phyloP scores from a whole-genome alignment of 2,888 invertebrate species.

The Proisotoma minuta region DNA sequence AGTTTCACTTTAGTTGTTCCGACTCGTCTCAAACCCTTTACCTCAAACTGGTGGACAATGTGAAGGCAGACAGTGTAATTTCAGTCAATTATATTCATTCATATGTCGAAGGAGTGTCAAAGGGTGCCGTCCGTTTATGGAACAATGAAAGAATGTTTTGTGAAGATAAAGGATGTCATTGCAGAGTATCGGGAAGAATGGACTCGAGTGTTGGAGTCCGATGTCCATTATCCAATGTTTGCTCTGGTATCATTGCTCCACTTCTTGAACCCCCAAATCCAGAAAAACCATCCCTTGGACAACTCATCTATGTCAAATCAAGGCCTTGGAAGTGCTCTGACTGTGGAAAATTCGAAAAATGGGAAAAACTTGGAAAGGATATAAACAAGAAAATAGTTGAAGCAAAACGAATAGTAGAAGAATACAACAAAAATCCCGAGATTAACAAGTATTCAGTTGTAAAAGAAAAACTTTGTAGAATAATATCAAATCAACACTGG shows the following conservation, averaged over 20 bases:
- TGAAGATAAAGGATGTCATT: slow-evolving; percentile 12
- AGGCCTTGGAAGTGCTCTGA: slow-evolving; percentile 23
- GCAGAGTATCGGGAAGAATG: neutral
- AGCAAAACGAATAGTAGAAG: too few relatives aligned
- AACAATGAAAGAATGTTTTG: slow-evolving; percentile 15
- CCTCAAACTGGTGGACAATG: slow-evolving; percentile 21
- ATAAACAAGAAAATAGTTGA: too few relatives aligned
- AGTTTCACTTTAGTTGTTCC: neutral
- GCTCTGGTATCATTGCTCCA: slow-evolving; percentile 19
- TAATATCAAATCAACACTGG: too few relatives aligned
- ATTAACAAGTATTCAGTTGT: too few relatives aligned
- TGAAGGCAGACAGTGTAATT: slow-evolving; percentile 11
- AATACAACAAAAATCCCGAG: too few relatives aligned
- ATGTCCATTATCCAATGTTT: slow-evolving; percentile 12
- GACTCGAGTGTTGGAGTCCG: slow-evolving; percentile 20
- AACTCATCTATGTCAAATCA: slow-evolving; percentile 19
- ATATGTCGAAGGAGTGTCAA: slow-evolving; percentile 19
- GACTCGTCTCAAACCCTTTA: slow-evolving; percentile 17
- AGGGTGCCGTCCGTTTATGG: slow-evolving; percentile 18
- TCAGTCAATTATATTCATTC: slow-evolving; percentile 16
- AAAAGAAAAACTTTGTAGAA: too few relatives aligned
- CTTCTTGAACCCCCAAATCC: slow-evolving; percentile 20
- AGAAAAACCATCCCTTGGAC: slow-evolving; percentile 17
- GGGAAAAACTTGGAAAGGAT: too few relatives aligned
- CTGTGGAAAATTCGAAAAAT: slow-evolving; percentile 20